Percentiles rank a stretch among this genome's conserved stretches.
phyloP scores from a whole-genome alignment of 2,797 vertebrate genomes.

The Diglossa cyanea region DNA sequence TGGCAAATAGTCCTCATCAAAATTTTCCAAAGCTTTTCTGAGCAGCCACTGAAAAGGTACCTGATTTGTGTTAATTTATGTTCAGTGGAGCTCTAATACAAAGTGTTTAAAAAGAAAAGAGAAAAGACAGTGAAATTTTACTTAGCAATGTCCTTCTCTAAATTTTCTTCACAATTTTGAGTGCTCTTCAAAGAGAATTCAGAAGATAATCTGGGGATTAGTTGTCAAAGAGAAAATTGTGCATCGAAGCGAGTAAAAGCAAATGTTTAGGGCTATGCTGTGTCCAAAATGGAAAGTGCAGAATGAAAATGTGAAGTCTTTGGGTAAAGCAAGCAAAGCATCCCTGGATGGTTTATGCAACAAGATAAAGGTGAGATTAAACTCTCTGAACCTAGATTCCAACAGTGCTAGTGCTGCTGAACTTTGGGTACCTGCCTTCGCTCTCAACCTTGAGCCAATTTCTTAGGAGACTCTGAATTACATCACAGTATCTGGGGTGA shows the following conservation, averaged over 20 bases:
- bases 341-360: background rate
- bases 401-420: background rate
- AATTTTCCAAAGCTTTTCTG: background rate
- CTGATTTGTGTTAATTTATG: background rate
- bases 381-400: conserved; percentile 15
- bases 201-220: background rate
- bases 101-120: background rate
- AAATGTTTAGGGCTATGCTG: background rate
- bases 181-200: background rate
- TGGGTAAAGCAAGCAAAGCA: background rate
- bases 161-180: background rate
- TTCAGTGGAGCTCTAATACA: background rate
- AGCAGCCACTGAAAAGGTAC: background rate
- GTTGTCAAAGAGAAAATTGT: background rate
- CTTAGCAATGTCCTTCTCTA: background rate
- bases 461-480: background rate
- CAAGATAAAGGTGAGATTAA: background rate
- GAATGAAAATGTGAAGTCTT: background rate
- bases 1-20: background rate
- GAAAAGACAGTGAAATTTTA: background rate
- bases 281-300: background rate
- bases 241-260: background rate
- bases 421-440: background rate
- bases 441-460: conserved; percentile 38
- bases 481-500: background rate